These are phyloP conservation scores for Yponomeuta malinellus DNA, from an alignment of 2,888 invertebrate species.

Conservation along the genomic window DNA sequence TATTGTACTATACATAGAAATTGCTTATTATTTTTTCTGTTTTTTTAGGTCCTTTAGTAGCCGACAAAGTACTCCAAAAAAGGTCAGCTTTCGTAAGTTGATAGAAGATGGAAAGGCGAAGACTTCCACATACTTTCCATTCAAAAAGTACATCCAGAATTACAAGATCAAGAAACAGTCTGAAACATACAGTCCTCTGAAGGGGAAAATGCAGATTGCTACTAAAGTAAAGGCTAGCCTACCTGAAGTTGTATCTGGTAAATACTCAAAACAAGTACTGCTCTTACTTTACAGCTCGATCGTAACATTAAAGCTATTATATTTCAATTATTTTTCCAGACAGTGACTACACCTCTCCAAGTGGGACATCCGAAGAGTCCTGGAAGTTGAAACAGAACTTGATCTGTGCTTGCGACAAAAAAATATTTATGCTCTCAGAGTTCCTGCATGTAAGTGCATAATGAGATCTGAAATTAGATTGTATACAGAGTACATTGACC, in stretches of 20 bases:
- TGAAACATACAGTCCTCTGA: slow-evolving; percentile 55
- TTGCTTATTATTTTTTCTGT: background rate
- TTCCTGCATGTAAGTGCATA: slow-evolving; percentile 49
- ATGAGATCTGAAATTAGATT: background rate
- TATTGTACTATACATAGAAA: too few relatives aligned
- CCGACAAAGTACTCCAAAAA: slow-evolving; percentile 63
- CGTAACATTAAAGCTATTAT: background rate
- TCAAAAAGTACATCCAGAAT: slow-evolving; percentile 67
- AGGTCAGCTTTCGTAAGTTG: slow-evolving; percentile 62
- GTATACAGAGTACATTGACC: too few relatives aligned
- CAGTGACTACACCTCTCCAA: slow-evolving; percentile 64
- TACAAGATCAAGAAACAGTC: slow-evolving; percentile 60
- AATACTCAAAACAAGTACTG: slow-evolving; percentile 10
- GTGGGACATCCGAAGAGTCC: slow-evolving; percentile 68
- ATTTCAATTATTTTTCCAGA: slow-evolving; percentile 33
- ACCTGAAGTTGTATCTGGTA: slow-evolving; percentile 57
- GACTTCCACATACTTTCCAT: slow-evolving; percentile 79
- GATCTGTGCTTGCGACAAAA: slow-evolving; percentile 68
- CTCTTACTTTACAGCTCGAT: background rate
- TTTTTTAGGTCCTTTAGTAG: slow-evolving; percentile 49
- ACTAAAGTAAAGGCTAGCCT: slow-evolving; percentile 51
- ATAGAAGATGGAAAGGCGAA: slow-evolving; percentile 65
- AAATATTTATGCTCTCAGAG: slow-evolving; percentile 67
- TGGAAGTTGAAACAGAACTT: slow-evolving; percentile 67
- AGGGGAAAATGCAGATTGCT: slow-evolving; percentile 50